Evolutionary conservation across 2,113 vertebrate genomes (phyloP).

Genomic region (Misgurnus mizolepis): DNA sequence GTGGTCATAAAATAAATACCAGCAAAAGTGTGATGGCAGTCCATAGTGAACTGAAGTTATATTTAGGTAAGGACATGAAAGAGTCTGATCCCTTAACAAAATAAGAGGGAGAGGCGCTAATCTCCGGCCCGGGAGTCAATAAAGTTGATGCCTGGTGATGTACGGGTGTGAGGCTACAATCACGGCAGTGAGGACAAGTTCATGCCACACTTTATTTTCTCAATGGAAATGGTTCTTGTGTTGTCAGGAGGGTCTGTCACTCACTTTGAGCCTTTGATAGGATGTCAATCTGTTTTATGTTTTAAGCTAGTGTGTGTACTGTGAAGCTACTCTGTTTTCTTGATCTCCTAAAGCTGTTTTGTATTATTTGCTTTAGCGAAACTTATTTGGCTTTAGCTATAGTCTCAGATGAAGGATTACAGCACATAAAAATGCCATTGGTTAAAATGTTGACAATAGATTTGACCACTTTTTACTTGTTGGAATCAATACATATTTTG

Average conservation of each 20-base stretch:
- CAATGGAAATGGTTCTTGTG: constrained; percentile 21
- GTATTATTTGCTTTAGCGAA: neutral
- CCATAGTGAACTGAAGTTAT: constrained; percentile 67
- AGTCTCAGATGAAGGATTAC: neutral
- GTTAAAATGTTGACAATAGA: too few species aligned
- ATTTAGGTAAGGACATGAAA: constrained; percentile 77
- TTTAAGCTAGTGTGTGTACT: constrained; percentile 27
- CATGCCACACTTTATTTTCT: constrained; percentile 63
- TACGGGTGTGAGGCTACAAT: constrained; percentile 45
- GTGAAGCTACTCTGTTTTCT: neutral
- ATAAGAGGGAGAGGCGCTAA: constrained; percentile 76
- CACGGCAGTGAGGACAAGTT: constrained; percentile 58
- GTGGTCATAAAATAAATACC: constrained; percentile 78
- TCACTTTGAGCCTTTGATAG: constrained; percentile 42
- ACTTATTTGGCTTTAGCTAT: neutral
- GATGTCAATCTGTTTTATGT: constrained; percentile 49
- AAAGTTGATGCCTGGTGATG: constrained; percentile 72
- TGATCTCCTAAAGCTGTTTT: constrained; percentile 24
- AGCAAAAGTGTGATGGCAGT: constrained; percentile 67
- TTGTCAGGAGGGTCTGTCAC: constrained; percentile 28
- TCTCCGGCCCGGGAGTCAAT: constrained; percentile 73
- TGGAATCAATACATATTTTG: too few species aligned
- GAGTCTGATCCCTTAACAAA: constrained; percentile 77
- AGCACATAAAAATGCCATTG: too few species aligned
- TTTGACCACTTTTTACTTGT: too few species aligned